phyloP scores from a whole-genome alignment of 2,888 invertebrate genomes.

The Lithophane leautieri region DNA sequence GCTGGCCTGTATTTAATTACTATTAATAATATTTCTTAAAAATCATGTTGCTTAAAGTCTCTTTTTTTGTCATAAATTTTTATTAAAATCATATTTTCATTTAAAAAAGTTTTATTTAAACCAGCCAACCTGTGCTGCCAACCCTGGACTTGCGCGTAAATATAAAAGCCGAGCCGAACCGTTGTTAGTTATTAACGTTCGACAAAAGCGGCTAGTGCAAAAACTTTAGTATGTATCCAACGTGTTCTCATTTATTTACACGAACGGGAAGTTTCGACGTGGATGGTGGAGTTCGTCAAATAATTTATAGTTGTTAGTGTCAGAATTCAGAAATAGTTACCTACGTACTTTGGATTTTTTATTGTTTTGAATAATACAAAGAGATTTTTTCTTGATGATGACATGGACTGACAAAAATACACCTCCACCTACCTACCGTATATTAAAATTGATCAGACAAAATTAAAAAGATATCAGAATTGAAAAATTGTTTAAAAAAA shows the following conservation, averaged over 20 bases:
- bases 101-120: background rate
- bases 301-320: constrained; percentile 17
- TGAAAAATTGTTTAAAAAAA: no score
- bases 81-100: background rate
- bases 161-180: constrained; percentile 66
- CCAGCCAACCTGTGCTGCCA: constrained; percentile 14
- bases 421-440: background rate
- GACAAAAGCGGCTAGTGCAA: constrained; percentile 54
- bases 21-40: background rate
- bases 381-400: background rate
- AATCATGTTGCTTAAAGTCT: background rate
- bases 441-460: background rate
- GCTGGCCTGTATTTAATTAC: background rate
- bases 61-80: background rate
- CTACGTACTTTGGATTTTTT: background rate
- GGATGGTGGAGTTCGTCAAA: constrained; percentile 28
- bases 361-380: background rate
- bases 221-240: constrained; percentile 44
- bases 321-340: constrained; percentile 10
- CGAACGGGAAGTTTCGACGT: constrained; percentile 30
- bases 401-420: no score
- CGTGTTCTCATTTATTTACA: constrained; percentile 54
- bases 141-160: constrained; percentile 54
- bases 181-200: constrained; percentile 66
- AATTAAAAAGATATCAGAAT: background rate